Conservation (phyloP, 2,113 vertebrate species). For the Anguilla japonica region DNA sequence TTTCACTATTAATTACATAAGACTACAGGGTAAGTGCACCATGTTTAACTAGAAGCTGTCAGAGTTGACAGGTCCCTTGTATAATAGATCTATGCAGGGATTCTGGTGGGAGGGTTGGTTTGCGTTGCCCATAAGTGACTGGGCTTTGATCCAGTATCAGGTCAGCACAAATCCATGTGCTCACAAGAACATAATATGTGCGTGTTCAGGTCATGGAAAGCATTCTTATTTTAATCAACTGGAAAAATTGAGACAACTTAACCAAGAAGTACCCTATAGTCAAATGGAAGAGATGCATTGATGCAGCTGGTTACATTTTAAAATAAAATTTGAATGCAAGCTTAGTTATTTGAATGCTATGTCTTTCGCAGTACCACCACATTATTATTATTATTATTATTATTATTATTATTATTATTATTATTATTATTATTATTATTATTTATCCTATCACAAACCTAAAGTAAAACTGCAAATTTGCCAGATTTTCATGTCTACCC, state of each 20-base stretch:
- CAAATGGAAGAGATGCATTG: not conserved
- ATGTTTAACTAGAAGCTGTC: not conserved
- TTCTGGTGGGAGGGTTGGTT: not conserved
- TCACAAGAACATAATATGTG: not conserved
- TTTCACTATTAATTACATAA: slow-evolving; percentile 4
- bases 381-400: not conserved
- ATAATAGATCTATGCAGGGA: not conserved
- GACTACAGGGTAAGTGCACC: not conserved
- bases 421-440: not conserved
- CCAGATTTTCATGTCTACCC: no score
- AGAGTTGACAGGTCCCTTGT: not conserved
- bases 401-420: not conserved
- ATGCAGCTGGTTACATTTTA: not conserved
- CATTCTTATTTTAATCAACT: not conserved
- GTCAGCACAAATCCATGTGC: not conserved
- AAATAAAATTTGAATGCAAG: not conserved
- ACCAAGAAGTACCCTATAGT: not conserved
- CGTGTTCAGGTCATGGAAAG: not conserved
- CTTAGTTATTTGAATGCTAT: not conserved
- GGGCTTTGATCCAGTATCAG: not conserved
- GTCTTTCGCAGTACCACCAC: not conserved
- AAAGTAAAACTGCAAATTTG: not conserved
- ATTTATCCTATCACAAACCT: not conserved
- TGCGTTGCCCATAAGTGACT: not conserved
- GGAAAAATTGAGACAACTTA: not conserved